A percentile compares a stretch with the other conserved stretches of the same genome.
phyloP scores from a whole-genome alignment of 2,888 invertebrate species.

The Reticulitermes lucifugus region DNA sequence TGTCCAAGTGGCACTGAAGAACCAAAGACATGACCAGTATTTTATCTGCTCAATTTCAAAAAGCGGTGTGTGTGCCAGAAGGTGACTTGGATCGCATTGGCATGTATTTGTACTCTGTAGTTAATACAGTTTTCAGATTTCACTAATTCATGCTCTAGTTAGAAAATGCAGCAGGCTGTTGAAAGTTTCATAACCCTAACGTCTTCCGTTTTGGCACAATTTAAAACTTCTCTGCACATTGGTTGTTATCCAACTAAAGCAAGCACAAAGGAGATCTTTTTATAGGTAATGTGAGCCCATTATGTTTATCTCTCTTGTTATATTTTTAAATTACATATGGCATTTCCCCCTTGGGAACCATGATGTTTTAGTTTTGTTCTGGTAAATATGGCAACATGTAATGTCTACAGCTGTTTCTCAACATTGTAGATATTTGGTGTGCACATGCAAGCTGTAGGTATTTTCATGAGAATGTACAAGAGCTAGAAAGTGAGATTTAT shows the following conservation, averaged over 20 bases:
- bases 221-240: slow-evolving; percentile 50
- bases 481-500: slow-evolving; percentile 38
- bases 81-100: slow-evolving; percentile 19
- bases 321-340: slow-evolving; percentile 42
- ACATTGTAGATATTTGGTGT: slow-evolving; percentile 38
- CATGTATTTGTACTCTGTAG: slow-evolving; percentile 26
- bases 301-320: slow-evolving; percentile 44
- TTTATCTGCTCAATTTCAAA: slow-evolving; percentile 50
- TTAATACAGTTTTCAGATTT: slow-evolving; percentile 39
- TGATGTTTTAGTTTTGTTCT: slow-evolving; percentile 42
- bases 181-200: slow-evolving; percentile 42
- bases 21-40: slow-evolving; percentile 52
- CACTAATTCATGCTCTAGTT: slow-evolving; percentile 36
- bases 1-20: slow-evolving; percentile 44
- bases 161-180: slow-evolving; percentile 32
- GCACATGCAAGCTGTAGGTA: slow-evolving; percentile 46
- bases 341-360: slow-evolving; percentile 23
- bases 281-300: slow-evolving; percentile 50
- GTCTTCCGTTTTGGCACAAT: slow-evolving; percentile 54
- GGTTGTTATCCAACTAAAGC: slow-evolving; percentile 48
- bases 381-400: slow-evolving; percentile 43
- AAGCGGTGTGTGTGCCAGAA: slow-evolving; percentile 26
- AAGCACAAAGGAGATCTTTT: slow-evolving; percentile 50
- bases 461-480: slow-evolving; percentile 44
- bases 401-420: slow-evolving; percentile 35